Evolutionary conservation across 2,113 vertebrate species (phyloP), one percentile per base, ranked within the genome.

Genomic region (Egretta garzetta): DNA sequence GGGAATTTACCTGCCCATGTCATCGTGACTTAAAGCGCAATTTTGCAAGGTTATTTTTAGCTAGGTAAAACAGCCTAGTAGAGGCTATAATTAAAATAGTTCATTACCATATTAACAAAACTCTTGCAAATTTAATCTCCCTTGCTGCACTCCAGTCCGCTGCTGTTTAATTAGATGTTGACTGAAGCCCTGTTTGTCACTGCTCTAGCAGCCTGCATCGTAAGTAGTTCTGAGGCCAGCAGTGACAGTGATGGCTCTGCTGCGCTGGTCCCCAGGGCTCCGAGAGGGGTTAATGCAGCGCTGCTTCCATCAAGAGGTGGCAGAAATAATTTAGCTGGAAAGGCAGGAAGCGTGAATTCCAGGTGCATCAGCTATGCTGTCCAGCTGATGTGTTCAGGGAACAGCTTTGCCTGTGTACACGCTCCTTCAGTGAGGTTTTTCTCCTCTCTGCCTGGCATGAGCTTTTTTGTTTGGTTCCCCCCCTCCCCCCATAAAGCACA

Each of bases 31-130:
- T 91, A 64, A 74, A 86, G 72, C 4, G 0, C 41, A 45, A 33
- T 86, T 96, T 91, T 62, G 52, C 89, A 86, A 82, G 63, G 45
- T 96, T 97, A 92, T 94, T 97, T 98, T 97, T 91, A 97, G 94
- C 80, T 39, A 67, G 88, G 76, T 87, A 76, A 96, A 95, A 86
- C 91, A 94, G 86, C 88, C 13, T 59, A 53, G 96, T 58, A n/a
- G 91, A 92, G 86, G 95, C 96, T 97, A 45, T 95, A 96, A 98
- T 96, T 94, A 97, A 97, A 98, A 79, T 50, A 89, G 90, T 96
- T 97, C 67, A 73, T 97, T 97, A 97, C 79, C 97, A 92, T 86
- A 96, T 97, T 97, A 98, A 96, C 94, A 74, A 96, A 89, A 89
- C 83, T 66, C 76, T 81, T 60, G 73, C 75, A 79, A 81, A 95